Conservation (phyloP, 1,140 invertebrate genomes). For the Mylabris phalerata region DNA sequence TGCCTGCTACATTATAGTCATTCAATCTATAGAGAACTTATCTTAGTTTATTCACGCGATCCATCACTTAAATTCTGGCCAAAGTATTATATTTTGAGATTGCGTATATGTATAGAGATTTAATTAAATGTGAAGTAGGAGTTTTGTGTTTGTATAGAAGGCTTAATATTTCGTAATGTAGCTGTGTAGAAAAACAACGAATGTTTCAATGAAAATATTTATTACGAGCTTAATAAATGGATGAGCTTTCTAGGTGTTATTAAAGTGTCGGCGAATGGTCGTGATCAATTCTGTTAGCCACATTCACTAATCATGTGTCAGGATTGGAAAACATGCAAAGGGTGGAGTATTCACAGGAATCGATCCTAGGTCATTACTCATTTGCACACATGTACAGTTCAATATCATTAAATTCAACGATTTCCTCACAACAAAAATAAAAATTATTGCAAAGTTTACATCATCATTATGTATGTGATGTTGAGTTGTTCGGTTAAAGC, state of each 20-base stretch:
- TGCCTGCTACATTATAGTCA: too few relatives aligned
- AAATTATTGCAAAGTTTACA: too few relatives aligned
- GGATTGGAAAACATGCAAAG: constrained; percentile 22
- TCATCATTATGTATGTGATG: too few relatives aligned
- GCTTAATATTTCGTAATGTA: too few relatives aligned
- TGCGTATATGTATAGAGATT: not conserved
- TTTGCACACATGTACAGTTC: not conserved
- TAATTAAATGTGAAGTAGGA: constrained; percentile 9
- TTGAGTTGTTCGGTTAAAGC: not conserved
- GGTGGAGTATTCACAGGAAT: constrained; percentile 14
- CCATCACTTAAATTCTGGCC: constrained; percentile 12
- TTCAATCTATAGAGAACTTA: too few relatives aligned
- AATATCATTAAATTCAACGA: constrained; percentile 1
- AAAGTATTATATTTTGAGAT: constrained; percentile 3
- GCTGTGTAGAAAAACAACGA: not conserved
- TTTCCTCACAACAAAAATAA: not conserved
- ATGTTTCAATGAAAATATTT: constrained; percentile 9
- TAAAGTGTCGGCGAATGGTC: constrained; percentile 22
- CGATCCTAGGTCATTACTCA: constrained; percentile 12
- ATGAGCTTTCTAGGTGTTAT: constrained; percentile 19
- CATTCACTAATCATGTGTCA: constrained; percentile 22
- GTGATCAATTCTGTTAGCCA: constrained; percentile 20
- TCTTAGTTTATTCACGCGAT: constrained; percentile 10
- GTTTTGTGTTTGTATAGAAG: constrained; percentile 4
- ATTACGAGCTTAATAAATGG: constrained; percentile 18